These are phyloP conservation scores for Schlechtendalia chinensis DNA, from an alignment of 1,140 invertebrate species.

Conservation along the genomic window DNA sequence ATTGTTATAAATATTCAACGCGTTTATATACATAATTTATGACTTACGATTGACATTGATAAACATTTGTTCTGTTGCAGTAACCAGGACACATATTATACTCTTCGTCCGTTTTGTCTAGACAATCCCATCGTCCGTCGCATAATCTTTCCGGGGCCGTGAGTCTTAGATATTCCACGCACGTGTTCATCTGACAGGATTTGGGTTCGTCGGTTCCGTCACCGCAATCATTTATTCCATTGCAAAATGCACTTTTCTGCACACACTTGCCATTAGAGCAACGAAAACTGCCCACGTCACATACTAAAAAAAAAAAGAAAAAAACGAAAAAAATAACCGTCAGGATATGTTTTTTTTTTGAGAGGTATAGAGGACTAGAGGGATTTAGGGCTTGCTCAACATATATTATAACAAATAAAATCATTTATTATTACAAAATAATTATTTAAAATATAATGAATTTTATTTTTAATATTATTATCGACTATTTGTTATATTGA, in stretches of 20 bases:
- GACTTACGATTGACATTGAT: slow-evolving; percentile 39
- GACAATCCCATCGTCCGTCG: slow-evolving; percentile 75
- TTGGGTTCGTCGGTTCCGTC: slow-evolving; percentile 72
- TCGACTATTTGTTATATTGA: no score
- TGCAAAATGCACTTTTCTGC: slow-evolving; percentile 67
- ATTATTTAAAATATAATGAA: no score
- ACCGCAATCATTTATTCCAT: slow-evolving; percentile 66
- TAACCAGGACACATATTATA: slow-evolving; percentile 65
- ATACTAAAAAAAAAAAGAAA: slow-evolving; percentile 56
- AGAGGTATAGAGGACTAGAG: no score
- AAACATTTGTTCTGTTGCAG: slow-evolving; percentile 46
- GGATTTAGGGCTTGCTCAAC: no score
- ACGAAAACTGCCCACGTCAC: slow-evolving; percentile 62
- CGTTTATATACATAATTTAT: background rate
- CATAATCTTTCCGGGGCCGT: slow-evolving; percentile 68
- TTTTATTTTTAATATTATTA: no score
- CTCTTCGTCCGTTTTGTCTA: slow-evolving; percentile 76
- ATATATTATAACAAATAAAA: no score
- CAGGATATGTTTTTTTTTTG: no score
- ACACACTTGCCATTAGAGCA: slow-evolving; percentile 69
- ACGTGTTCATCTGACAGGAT: slow-evolving; percentile 60
- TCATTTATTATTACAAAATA: no score
- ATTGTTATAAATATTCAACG: background rate
- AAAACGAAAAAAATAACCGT: background rate
- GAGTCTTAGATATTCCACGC: slow-evolving; percentile 66